Evolutionary conservation across 2,797 vertebrate species (phyloP), one percentile per base, ranked within the genome.

Genomic region (Denticeps clupeoides): DNA sequence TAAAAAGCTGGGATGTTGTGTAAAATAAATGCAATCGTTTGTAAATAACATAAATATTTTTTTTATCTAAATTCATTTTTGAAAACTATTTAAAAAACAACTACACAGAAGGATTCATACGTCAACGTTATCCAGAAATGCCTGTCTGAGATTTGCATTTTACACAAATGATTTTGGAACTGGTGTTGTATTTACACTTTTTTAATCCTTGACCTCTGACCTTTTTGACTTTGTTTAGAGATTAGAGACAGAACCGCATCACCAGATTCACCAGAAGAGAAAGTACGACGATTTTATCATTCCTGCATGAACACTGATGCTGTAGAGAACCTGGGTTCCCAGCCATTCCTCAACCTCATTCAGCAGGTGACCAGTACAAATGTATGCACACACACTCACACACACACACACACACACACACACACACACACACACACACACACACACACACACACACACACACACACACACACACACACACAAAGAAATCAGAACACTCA

Each of bases 251-350:
- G 0, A 5, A 1, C 10, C 63, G 61, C 38, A 16, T 13, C 21
- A 7, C 19, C 35, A 37, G 62, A 50, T 10, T 79, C 81, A 55
- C 84, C 82, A 2, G 74, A 80, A 29, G 71, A 84, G 64, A 94
- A 93, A 68, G 82, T 86, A 42, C 74, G 73, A 57, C 60, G 28
- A 3, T 94, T 93, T 75, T 95, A 89, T 67, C 68, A 1, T 9
- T 87, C 87, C 56, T 97, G 93, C 60, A 80, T 93, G 85, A 73
- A 90, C 61, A 85, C 65, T 2, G 60, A 55, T 44, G 70, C 43
- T 47, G 82, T 89, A 61, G 83, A 91, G 40, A 73, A 63, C 0
- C 70, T 68, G 41, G 89, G 88, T 43, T 59, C 63, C 45, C 66
- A 86, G 45, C 88, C 87, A 3, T 70, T 90, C 63, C 82, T 81